Conservation (phyloP, 2,797 vertebrate genomes). For the Cottoperca gobio region DNA sequence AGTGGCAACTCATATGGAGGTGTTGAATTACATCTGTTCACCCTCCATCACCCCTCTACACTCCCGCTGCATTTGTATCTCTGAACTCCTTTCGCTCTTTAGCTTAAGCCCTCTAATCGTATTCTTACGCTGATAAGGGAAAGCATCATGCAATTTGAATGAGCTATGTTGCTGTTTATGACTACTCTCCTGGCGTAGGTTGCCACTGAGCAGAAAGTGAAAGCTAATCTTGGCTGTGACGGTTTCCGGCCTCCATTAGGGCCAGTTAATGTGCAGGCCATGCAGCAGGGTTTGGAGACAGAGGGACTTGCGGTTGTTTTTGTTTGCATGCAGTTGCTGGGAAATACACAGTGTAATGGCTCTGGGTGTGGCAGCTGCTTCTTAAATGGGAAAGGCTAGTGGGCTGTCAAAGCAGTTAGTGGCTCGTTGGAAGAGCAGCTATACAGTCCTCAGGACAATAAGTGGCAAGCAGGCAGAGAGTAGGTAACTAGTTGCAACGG, state of each 20-base stretch:
- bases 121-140: slow-evolving; percentile 53
- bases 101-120: slow-evolving; percentile 70
- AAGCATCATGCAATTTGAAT: slow-evolving; percentile 38
- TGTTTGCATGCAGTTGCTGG: slow-evolving; percentile 68
- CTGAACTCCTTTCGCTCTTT: slow-evolving; percentile 66
- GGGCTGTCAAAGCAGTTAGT: slow-evolving; percentile 44
- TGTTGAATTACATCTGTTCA: slow-evolving; percentile 71
- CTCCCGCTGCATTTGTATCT: slow-evolving; percentile 46
- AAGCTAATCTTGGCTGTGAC: slow-evolving; percentile 55
- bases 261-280: slow-evolving; percentile 59
- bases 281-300: slow-evolving; percentile 59
- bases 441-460: background rate
- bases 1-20: slow-evolving; percentile 60
- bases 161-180: slow-evolving; percentile 40
- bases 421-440: slow-evolving; percentile 31
- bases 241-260: slow-evolving; percentile 73
- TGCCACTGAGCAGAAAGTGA: slow-evolving; percentile 33
- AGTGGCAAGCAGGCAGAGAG: background rate
- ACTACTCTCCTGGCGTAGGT: slow-evolving; percentile 35
- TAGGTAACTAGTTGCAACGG: slow-evolving; percentile 1
- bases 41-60: slow-evolving; percentile 44
- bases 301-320: slow-evolving; percentile 62
- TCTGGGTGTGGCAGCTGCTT: slow-evolving; percentile 74
- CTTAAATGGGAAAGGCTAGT: slow-evolving; percentile 52
- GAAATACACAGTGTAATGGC: slow-evolving; percentile 68